A percentile compares a stretch with the other conserved stretches of the same genome.
Conservation (phyloP, 2,888 invertebrate species). For the Linnaemya tessellans region DNA sequence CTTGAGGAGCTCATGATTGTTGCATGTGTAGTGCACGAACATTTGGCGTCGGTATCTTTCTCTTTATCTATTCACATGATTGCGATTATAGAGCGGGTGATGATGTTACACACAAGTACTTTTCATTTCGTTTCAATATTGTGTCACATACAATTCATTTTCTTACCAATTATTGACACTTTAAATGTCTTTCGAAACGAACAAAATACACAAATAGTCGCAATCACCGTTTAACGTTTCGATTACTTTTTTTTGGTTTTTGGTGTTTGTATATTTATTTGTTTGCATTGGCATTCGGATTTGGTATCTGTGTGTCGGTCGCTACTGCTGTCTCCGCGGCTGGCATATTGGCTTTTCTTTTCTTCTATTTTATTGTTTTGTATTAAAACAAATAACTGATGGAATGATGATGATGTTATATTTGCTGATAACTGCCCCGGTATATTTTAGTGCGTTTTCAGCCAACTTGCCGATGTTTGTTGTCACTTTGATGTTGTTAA, state of each 20-base stretch:
- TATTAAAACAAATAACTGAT: slow-evolving; percentile 19
- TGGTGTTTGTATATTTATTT: not conserved
- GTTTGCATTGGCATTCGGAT: slow-evolving; percentile 36
- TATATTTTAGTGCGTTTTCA: slow-evolving; percentile 54
- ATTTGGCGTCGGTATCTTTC: slow-evolving; percentile 68
- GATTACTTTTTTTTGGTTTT: slow-evolving; percentile 14
- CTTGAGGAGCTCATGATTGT: slow-evolving; percentile 28
- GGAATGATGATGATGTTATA: slow-evolving; percentile 16
- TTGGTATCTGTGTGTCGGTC: slow-evolving; percentile 16
- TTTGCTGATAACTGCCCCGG: slow-evolving; percentile 60
- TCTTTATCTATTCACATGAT: slow-evolving; percentile 67
- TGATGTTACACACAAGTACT: slow-evolving; percentile 65
- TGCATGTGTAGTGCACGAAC: slow-evolving; percentile 24
- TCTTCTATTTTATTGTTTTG: slow-evolving; percentile 39
- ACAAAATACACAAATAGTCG: slow-evolving; percentile 19
- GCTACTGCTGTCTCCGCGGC: slow-evolving; percentile 40
- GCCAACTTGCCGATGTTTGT: slow-evolving; percentile 52
- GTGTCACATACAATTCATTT: slow-evolving; percentile 71
- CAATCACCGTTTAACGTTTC: slow-evolving; percentile 41
- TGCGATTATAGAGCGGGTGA: slow-evolving; percentile 66
- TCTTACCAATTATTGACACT: slow-evolving; percentile 72
- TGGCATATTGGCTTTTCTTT: slow-evolving; percentile 56
- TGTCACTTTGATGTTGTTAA: slow-evolving; percentile 62
- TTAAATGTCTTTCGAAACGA: slow-evolving; percentile 63
- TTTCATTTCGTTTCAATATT: slow-evolving; percentile 66